Conservation (phyloP, 2,888 invertebrate genomes). For the Archips xylosteana region DNA sequence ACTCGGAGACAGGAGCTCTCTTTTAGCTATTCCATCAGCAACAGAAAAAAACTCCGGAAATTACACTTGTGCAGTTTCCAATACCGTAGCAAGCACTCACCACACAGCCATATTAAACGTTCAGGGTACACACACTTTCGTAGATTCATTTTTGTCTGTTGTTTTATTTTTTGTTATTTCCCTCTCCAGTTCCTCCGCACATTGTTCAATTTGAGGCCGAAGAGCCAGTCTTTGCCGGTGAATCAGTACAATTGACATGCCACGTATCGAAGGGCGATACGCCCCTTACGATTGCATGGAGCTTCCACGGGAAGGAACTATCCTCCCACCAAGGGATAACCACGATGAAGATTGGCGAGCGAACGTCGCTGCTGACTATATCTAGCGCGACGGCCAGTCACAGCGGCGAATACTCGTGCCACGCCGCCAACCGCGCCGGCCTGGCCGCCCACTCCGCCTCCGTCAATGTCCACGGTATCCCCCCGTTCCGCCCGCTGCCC, state of each 20-base stretch:
- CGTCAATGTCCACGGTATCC: constrained; percentile 89
- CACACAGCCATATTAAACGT: constrained; percentile 88
- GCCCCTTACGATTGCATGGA: constrained; percentile 91
- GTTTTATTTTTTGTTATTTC: constrained; percentile 51
- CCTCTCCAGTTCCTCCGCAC: constrained; percentile 85
- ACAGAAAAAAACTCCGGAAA: constrained; percentile 89
- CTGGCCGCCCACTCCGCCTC: constrained; percentile 86
- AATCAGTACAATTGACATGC: constrained; percentile 87
- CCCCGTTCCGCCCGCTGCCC: constrained; percentile 56
- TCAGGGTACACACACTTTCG: constrained; percentile 84
- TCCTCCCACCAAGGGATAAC: constrained; percentile 84
- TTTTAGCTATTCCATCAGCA: constrained; percentile 88
- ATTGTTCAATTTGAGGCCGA: constrained; percentile 87
- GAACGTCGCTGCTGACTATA: constrained; percentile 88
- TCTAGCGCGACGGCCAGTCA: constrained; percentile 87
- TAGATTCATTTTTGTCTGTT: constrained; percentile 58
- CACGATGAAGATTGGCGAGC: constrained; percentile 86
- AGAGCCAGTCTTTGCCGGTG: constrained; percentile 87
- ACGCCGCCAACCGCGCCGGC: constrained; percentile 89
- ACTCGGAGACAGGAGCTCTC: constrained; percentile 86
- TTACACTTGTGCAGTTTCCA: constrained; percentile 91
- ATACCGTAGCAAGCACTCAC: constrained; percentile 87
- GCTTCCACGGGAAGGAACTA: constrained; percentile 87
- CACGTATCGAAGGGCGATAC: constrained; percentile 88
- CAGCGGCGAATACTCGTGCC: constrained; percentile 90